phyloP scores from a whole-genome alignment of 2,888 invertebrate species.

The Imbricaverruca yamaguchii region DNA sequence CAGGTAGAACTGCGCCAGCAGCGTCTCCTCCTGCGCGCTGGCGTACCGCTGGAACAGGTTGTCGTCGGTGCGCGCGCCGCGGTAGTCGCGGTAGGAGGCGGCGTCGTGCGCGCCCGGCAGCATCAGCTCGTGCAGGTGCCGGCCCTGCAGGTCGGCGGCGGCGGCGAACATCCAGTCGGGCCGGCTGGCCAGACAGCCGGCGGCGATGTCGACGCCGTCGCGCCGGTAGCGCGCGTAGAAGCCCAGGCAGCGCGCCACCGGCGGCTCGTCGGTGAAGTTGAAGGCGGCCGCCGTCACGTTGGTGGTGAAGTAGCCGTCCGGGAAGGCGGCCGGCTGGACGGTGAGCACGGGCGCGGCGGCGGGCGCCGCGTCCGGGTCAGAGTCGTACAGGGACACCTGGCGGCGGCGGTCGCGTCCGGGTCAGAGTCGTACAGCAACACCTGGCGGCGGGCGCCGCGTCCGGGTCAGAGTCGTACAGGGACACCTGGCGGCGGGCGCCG shows the following conservation, averaged over 20 bases:
- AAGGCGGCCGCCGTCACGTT: neutral
- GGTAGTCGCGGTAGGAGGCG: neutral
- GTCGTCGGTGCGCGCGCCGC: neutral
- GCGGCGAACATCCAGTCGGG: neutral
- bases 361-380: too few species aligned
- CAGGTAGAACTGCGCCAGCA: neutral
- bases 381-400: neutral
- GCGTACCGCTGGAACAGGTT: neutral
- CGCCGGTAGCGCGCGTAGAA: neutral
- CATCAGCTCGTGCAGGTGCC: neutral
- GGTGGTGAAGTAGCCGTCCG: neutral
- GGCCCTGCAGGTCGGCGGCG: neutral
- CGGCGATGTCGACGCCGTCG: neutral
- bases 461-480: neutral
- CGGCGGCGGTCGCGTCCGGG: neutral
- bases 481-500: neutral
- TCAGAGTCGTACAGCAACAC: neutral
- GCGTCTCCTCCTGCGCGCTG: constrained; percentile 1
- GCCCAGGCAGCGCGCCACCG: neutral
- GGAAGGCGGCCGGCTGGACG: neutral
- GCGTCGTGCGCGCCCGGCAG: constrained; percentile 6
- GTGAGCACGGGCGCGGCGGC: neutral
- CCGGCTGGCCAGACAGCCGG: neutral
- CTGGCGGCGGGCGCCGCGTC: neutral
- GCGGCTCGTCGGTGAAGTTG: neutral